These are phyloP conservation scores for Avahi laniger DNA, from an alignment of 2,797 vertebrate genomes.

Conservation along the genomic window DNA sequence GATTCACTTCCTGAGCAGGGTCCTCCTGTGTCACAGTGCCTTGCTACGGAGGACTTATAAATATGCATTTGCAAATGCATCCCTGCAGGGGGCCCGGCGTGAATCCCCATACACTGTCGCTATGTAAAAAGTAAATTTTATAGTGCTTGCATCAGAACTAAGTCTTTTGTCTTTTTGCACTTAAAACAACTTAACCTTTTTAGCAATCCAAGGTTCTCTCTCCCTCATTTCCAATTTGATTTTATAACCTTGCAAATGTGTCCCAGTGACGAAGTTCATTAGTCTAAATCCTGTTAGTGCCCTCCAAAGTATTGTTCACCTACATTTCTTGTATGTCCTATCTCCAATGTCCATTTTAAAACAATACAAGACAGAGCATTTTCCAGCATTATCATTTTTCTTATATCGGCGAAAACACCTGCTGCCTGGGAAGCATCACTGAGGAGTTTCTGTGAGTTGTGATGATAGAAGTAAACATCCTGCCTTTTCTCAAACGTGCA, in stretches of 20 bases:
- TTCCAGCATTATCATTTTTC: fast-evolving
- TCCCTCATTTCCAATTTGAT: not conserved
- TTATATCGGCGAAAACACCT: fast-evolving
- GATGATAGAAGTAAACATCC: too few relatives aligned
- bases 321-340: fast-evolving
- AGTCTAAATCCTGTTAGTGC: not conserved
- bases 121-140: not conserved
- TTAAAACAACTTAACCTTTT: not conserved
- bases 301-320: not conserved
- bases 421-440: not conserved
- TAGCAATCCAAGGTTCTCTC: not conserved
- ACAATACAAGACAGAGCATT: fast-evolving
- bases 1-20: not conserved
- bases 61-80: not conserved
- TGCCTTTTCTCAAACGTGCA: not conserved
- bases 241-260: not conserved
- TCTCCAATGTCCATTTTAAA: not conserved
- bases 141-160: not conserved
- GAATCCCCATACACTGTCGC: not conserved
- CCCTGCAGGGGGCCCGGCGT: not conserved
- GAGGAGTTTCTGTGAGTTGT: not conserved
- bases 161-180: not conserved
- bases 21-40: not conserved
- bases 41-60: not conserved
- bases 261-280: not conserved